A percentile compares a stretch with the other conserved stretches of the same genome.
Conservation (phyloP, 2,888 invertebrate genomes). For the Caenorhabditis sp. region DNA sequence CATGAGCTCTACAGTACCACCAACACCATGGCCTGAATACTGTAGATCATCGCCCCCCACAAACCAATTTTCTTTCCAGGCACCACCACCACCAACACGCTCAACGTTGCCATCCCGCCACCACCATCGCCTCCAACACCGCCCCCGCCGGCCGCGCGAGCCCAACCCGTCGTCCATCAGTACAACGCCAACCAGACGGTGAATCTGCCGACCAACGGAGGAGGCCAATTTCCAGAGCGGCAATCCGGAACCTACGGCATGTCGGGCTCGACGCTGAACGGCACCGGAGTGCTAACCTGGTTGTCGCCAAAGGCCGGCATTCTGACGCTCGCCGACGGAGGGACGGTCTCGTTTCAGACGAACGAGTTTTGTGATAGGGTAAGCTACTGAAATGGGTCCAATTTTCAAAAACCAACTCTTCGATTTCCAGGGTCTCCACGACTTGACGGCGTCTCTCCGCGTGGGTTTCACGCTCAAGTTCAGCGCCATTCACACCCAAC, state of each 20-base stretch:
- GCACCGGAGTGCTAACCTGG: neutral
- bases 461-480: neutral
- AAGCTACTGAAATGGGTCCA: neutral
- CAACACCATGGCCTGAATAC: too few relatives aligned
- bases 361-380: conserved; percentile 2
- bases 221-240: too few relatives aligned
- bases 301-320: conserved; percentile 9
- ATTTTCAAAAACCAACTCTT: neutral
- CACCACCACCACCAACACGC: too few relatives aligned
- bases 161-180: too few relatives aligned
- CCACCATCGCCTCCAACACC: too few relatives aligned
- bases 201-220: neutral
- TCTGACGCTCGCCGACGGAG: neutral
- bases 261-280: neutral
- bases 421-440: neutral
- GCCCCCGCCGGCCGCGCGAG: too few relatives aligned
- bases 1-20: too few relatives aligned
- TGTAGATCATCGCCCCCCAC: too few relatives aligned
- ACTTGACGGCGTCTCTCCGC: neutral
- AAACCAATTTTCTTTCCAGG: too few relatives aligned
- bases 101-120: too few relatives aligned
- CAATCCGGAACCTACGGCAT: neutral
- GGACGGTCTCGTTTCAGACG: neutral
- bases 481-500: neutral
- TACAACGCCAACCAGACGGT: too few relatives aligned